These are phyloP conservation scores for Rhabdomys dilectus DNA, from an alignment of 2,113 vertebrate species.

Conservation along the genomic window DNA sequence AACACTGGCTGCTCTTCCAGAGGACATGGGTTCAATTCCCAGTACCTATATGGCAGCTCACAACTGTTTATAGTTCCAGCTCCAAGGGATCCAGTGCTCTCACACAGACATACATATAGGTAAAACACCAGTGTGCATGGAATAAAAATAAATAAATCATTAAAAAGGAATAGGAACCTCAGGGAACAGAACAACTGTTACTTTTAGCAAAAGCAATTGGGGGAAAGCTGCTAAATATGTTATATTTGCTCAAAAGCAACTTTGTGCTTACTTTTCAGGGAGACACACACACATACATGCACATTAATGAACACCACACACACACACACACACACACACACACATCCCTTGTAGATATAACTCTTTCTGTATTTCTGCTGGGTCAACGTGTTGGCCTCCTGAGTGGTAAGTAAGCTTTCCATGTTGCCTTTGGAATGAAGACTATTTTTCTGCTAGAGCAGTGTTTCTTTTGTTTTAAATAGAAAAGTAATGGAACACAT, in stretches of 20 bases:
- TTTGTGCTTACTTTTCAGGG: not conserved
- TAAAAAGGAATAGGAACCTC: too few species aligned
- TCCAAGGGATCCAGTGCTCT: too few species aligned
- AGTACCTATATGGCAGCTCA: too few species aligned
- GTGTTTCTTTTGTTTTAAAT: not conserved
- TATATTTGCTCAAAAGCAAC: constrained; percentile 7
- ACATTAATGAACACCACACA: too few species aligned
- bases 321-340: not conserved
- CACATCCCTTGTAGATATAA: not conserved
- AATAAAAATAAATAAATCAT: too few species aligned
- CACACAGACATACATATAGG: too few species aligned
- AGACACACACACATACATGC: too few species aligned
- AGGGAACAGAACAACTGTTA: not conserved
- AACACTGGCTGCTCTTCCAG: too few species aligned
- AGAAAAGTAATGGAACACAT: not conserved
- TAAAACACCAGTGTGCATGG: too few species aligned
- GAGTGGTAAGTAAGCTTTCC: not conserved
- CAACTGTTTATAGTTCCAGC: too few species aligned
- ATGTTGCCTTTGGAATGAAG: not conserved
- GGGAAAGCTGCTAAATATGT: not conserved
- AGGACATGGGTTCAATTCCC: too few species aligned
- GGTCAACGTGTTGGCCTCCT: not conserved
- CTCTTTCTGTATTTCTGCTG: not conserved
- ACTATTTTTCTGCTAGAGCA: not conserved
- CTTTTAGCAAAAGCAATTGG: not conserved